These are phyloP conservation scores for Lysiphlebus fabarum DNA, from an alignment of 1,140 invertebrate genomes.

Conservation along the genomic window DNA sequence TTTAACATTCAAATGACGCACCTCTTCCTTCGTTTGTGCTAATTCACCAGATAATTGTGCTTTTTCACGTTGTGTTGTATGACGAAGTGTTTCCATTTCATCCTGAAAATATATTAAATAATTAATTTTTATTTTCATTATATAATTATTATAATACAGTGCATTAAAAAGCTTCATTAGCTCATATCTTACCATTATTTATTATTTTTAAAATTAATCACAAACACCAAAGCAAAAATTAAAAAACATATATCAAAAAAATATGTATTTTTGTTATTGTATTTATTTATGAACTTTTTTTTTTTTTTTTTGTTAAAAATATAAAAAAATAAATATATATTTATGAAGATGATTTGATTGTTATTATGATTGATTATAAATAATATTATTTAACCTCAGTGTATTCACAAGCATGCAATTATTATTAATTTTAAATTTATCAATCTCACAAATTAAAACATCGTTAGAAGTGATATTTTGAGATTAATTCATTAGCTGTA, in stretches of 20 bases:
- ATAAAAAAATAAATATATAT: too few species aligned
- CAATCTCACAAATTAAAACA: too few species aligned
- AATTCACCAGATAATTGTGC: slow-evolving; percentile 59
- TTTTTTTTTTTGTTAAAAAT: too few species aligned
- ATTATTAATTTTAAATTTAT: too few species aligned
- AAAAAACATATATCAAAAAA: too few species aligned
- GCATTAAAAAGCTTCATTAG: neutral
- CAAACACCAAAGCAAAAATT: neutral
- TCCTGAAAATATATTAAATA: slow-evolving; percentile 55
- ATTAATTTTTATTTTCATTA: neutral
- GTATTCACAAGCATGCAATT: too few species aligned
- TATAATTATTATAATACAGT: neutral
- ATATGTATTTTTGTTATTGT: too few species aligned
- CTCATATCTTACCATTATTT: neutral
- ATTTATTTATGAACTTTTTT: too few species aligned
- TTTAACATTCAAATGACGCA: slow-evolving; percentile 64
- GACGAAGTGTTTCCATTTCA: slow-evolving; percentile 65
- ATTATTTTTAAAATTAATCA: too few species aligned
- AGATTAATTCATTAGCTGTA: slow-evolving; percentile 36
- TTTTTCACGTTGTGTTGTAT: slow-evolving; percentile 63
- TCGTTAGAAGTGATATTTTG: neutral
- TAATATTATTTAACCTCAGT: too few species aligned
- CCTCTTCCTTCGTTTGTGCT: slow-evolving; percentile 63
- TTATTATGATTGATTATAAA: too few species aligned
- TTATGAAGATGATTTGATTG: too few species aligned